Evolutionary conservation across 2,113 vertebrate genomes (phyloP), one percentile per base, ranked within the genome.

Genomic region (Corythornis cristatus): DNA sequence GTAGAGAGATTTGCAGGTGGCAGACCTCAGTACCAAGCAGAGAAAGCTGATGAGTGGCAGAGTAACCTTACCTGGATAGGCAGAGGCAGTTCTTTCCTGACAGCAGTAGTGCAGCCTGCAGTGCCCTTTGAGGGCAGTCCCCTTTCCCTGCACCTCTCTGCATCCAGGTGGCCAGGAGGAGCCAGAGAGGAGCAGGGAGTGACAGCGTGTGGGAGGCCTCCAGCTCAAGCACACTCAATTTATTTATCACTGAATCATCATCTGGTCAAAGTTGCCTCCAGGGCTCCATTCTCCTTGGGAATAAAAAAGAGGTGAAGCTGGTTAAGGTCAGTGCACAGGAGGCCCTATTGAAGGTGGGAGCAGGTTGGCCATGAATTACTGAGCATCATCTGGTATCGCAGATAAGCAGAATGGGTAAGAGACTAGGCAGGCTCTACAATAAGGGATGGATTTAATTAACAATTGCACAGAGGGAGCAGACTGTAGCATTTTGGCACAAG

Each of bases 361-460:
- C 89, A 94, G 65, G 89, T 91, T 95, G 67, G 85, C 83, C 83
- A 86, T 96, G 93, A 96, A 96, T 96, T 93, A 83, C 90, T 64
- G 80, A 96, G 92, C 88, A 94, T 96, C 96, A 93, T 96, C 95
- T 94, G 94, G 84, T 70, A 72, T 88, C 65, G 56, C 64, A 95
- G 95, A 96, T 91, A 96, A 94, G 95, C 84, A 91, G 61, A 94
- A 88, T 7, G 87, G 84, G 74, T 79, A 93, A 90, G 60, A 92
- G 72, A 94, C 91, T 77, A 95, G 90, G 78, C 94, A 93, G 87
- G 82, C 79, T 91, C 60, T 74, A 91, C 89, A 96, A 91, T 94
- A 95, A 95, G 96, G 87, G 75, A 95, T 94, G 84, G 93, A 95
- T 94, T 95, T 94, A 94, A 96, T 95, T 95, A 94, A 94, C 83